Evolutionary conservation across 1,140 invertebrate species (phyloP), one percentile per base, ranked within the genome.

Genomic region (Drosophila murphyi): DNA sequence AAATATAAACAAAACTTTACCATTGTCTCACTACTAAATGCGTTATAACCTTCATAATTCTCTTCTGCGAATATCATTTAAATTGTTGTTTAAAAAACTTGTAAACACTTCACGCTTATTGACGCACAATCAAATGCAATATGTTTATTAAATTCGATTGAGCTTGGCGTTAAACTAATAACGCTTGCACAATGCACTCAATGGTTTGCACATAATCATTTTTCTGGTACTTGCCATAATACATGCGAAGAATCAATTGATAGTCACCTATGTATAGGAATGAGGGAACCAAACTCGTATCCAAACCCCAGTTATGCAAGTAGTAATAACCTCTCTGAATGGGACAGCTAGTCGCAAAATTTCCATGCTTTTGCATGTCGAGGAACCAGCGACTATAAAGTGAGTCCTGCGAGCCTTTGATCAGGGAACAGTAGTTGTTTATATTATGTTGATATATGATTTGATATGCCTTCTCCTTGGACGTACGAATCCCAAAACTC

Each of bases 191-290:
- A 12, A 12, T 12, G 12, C 12, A 12, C 12, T 12, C 12, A 0
- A 12, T 0, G 12, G 0, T 12, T 12, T 12, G 12, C 12, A 12
- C 12, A 12, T 12, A 12, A 12, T 12, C 12, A 12, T 12, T 12
- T 12, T 12, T 12, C 12, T 12, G 12, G 12, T 12, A 12, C 12
- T 12, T 12, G 12, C 12, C 12, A 12, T 12, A 12, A 12, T 12
- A 12, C 12, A 12, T 12, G 12, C 12, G 12, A 12, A 12, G 12
- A 12, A 12, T 12, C 12, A 12, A 12, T 12, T 77, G 80, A 74
- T 91, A 91, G 63, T 91, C 90, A 1, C 90, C 90, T 2, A 91
- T 5, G 34, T 91, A 87, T 0, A 91, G 41, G 57, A 89, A 91
- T 2, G 80, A 78, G 0, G 90, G 90, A 20, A 91, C 55, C 4